A percentile compares a stretch with the other conserved stretches of the same genome.
Evolutionary conservation across 2,888 invertebrate species (phyloP).

Genomic region (Cheilosia vulpina): DNA sequence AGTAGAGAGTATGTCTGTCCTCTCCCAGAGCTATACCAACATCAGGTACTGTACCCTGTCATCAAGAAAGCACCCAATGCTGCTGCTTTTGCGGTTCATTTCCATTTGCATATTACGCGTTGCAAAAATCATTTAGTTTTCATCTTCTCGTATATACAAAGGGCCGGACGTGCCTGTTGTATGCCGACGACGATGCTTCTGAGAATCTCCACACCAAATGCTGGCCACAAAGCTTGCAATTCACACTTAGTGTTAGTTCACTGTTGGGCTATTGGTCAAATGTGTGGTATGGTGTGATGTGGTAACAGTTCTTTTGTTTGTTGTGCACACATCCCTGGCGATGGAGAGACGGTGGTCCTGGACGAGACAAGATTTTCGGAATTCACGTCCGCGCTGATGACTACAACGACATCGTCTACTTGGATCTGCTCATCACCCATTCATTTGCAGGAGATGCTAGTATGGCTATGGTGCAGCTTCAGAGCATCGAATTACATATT

Average conservation of each 20-base stretch:
- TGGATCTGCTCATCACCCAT: constrained; percentile 44
- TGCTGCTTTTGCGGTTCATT: constrained; percentile 68
- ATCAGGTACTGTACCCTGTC: constrained; percentile 66
- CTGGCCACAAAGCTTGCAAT: constrained; percentile 49
- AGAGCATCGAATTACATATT: constrained; percentile 66
- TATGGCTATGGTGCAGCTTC: constrained; percentile 40
- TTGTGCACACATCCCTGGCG: constrained; percentile 23
- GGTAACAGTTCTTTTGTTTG: constrained; percentile 69
- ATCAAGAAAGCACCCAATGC: constrained; percentile 58
- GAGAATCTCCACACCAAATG: constrained; percentile 39
- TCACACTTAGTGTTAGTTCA: constrained; percentile 46
- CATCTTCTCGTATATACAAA: constrained; percentile 13
- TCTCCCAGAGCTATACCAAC: constrained; percentile 41
- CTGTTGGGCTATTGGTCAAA: constrained; percentile 54
- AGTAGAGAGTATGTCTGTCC: constrained; percentile 32
- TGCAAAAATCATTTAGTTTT: constrained; percentile 55
- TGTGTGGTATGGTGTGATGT: constrained; percentile 58
- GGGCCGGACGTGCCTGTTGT: constrained; percentile 45
- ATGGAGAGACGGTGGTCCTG: constrained; percentile 17
- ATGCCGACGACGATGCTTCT: constrained; percentile 8
- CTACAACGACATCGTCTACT: constrained; percentile 56
- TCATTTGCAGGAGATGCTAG: constrained; percentile 48
- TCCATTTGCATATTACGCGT: constrained; percentile 71
- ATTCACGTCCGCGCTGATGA: constrained; percentile 65
- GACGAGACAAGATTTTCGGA: constrained; percentile 35